These are phyloP conservation scores for Cryptocheilus praepositus DNA, from an alignment of 2,888 invertebrate species.

Conservation along the genomic window DNA sequence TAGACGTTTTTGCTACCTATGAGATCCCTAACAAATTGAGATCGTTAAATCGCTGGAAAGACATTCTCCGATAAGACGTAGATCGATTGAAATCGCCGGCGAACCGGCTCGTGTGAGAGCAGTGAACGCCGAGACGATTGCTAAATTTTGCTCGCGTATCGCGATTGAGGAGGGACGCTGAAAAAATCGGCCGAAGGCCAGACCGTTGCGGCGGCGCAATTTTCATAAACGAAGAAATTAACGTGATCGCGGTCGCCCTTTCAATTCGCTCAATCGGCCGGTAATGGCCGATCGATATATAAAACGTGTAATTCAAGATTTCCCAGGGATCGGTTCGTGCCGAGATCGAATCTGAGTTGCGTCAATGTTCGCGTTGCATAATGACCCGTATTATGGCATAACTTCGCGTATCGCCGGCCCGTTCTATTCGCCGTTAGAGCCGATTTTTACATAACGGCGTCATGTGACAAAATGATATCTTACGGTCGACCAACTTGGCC, in stretches of 20 bases:
- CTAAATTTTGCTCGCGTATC: too few species aligned
- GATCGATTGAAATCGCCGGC: too few species aligned
- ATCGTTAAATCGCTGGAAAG: too few species aligned
- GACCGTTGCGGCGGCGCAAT: conserved; percentile 20
- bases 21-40: too few species aligned
- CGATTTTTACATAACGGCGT: too few species aligned
- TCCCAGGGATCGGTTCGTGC: conserved; percentile 57
- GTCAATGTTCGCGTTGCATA: conserved; percentile 63
- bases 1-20: too few species aligned
- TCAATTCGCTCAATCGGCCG: conserved; percentile 28
- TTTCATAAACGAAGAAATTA: conserved; percentile 43
- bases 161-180: neutral
- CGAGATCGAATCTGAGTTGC: conserved; percentile 63
- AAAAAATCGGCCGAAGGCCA: conserved; percentile 36
- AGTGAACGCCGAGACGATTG: too few species aligned
- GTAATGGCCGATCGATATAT: conserved; percentile 24
- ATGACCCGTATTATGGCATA: conserved; percentile 48
- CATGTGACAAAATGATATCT: too few species aligned
- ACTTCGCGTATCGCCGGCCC: conserved; percentile 35
- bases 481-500: too few species aligned
- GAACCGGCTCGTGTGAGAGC: too few species aligned
- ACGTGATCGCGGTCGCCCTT: conserved; percentile 41
- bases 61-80: too few species aligned
- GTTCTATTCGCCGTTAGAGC: conserved; percentile 25
- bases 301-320: conserved; percentile 55